Evolutionary conservation across 1,140 invertebrate species (phyloP), one percentile per base, ranked within the genome.

Genomic region (Capitella teleta): DNA sequence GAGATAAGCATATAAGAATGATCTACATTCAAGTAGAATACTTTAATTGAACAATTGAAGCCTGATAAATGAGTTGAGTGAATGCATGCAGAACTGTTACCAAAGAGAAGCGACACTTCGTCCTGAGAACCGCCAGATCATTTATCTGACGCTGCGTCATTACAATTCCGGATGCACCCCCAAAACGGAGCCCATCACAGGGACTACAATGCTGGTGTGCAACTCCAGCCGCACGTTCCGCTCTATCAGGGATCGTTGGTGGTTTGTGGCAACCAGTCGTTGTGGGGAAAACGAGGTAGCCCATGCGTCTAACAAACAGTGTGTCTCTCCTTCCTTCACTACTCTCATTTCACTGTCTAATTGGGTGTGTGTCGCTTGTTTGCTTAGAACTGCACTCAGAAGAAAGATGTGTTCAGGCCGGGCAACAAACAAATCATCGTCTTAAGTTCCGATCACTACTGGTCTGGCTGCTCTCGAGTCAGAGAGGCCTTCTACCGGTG

Each of bases 351-450:
- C 12, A 10, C 3, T 44, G 8, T 26, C 23, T 44, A 16, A 26
- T 44, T n/a, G 2, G 6, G 12, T 44, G 21, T 21, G 6, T 44
- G 8, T 25, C 16, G 21, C 21, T 26, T 25, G 6, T 25, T 26
- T 23, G 10, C 8, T 10, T 44, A 40, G 16, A 8, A 16, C 10
- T 19, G 2, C n/a, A 10, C 38, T 2, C 6, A 40, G 25, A 40
- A 40, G 25, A 24, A 40, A 2, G 16, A 34, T 34, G 10, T 16
- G 32, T 34, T 47, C 25, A 44, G 40, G 19, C 40, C 72, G 0
- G 76, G 77, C 36, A 78, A 83, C 58, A 83, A 86, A 59, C 86
- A 89, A 71, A 78, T 87, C 28, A 77, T 89, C 26, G 79, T 80
- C 47, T 62, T 89, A 37, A 81, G 81, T n/a, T 28, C 14, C 2